Percentiles rank a stretch among this genome's conserved stretches.
These are phyloP conservation scores for Cebidichthys violaceus DNA, from an alignment of 2,113 vertebrate genomes.

Conservation along the genomic window DNA sequence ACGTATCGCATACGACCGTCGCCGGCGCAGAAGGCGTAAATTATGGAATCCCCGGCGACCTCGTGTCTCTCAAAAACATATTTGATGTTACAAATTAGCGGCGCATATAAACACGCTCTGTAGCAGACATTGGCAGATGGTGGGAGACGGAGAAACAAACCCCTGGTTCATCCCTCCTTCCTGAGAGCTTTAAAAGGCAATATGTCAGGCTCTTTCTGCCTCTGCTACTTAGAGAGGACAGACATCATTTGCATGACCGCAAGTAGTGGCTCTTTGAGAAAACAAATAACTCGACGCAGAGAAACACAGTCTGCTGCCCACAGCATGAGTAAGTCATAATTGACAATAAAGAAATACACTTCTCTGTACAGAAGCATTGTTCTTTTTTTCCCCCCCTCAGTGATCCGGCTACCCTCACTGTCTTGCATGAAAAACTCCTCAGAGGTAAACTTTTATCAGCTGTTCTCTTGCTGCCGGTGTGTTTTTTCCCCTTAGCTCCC, in stretches of 20 bases:
- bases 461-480: neutral
- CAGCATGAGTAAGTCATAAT: neutral
- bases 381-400: slow-evolving; percentile 2
- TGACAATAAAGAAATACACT: neutral
- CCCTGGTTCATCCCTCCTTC: neutral
- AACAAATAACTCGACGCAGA: neutral
- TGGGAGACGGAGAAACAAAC: neutral
- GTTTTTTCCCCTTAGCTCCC: neutral
- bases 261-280: neutral
- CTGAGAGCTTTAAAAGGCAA: neutral
- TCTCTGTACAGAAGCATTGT: neutral
- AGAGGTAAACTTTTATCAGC: neutral
- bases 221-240: neutral
- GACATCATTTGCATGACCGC: neutral
- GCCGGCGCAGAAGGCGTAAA: neutral
- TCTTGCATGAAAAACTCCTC: neutral
- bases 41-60: neutral
- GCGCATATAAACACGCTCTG: neutral
- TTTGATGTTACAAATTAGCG: neutral
- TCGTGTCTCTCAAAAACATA: neutral
- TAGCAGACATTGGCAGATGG: neutral
- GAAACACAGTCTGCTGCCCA: neutral
- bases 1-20: neutral
- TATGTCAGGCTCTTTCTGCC: neutral
- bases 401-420: neutral